Evolutionary conservation across 2,113 vertebrate genomes (phyloP).

Genomic region (Datnioides undecimradiatus): DNA sequence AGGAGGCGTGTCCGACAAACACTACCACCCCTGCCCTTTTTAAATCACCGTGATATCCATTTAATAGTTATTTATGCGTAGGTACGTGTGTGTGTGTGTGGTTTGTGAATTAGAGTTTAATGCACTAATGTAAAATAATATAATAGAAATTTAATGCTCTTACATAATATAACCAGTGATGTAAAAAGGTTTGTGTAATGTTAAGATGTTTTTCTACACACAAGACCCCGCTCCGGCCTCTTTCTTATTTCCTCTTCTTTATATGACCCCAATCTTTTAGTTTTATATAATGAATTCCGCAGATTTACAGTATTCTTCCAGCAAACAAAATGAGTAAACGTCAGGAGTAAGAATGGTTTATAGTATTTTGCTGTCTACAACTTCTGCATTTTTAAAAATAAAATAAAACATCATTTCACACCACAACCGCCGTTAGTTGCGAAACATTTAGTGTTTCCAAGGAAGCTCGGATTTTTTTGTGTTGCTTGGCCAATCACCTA

Average conservation of each 20-base stretch:
- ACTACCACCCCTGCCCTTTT: background rate
- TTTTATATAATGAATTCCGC: no score
- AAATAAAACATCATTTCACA: background rate
- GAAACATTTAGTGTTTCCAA: background rate
- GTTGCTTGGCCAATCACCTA: background rate
- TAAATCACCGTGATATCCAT: background rate
- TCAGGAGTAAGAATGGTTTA: background rate
- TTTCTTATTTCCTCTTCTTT: background rate
- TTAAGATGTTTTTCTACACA: background rate
- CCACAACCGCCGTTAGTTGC: background rate
- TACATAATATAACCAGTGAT: background rate
- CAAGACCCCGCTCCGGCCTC: background rate
- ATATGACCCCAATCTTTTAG: background rate
- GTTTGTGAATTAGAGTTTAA: background rate
- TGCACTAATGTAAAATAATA: no score
- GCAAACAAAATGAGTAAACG: background rate
- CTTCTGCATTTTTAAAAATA: background rate
- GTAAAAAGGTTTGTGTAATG: no score
- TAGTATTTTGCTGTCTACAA: background rate
- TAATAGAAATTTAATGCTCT: background rate
- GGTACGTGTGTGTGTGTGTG: background rate
- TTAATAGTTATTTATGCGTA: background rate
- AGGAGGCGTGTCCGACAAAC: conserved; percentile 39
- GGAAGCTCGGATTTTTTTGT: background rate
- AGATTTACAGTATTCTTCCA: no score